Conservation (phyloP, 2,888 invertebrate species). For the Yponomeuta malinellus region DNA sequence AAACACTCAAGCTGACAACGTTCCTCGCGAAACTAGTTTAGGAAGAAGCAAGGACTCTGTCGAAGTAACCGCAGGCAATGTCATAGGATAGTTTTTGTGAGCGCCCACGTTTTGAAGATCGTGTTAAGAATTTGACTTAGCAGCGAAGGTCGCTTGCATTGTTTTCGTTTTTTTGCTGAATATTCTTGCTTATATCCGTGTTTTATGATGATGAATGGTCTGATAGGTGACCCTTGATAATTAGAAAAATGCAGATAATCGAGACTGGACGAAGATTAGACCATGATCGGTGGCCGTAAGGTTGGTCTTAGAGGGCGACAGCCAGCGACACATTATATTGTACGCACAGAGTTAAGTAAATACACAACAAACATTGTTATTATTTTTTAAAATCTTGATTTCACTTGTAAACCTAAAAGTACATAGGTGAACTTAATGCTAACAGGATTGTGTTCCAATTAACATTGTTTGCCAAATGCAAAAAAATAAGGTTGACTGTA, state of each 20-base stretch:
- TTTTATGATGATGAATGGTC: slow-evolving; percentile 6
- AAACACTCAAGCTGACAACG: slow-evolving; percentile 39
- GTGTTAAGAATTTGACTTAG: slow-evolving; percentile 67
- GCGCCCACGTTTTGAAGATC: slow-evolving; percentile 50
- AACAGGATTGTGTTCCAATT: no score
- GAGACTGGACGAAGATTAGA: neutral
- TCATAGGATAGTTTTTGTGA: slow-evolving; percentile 73
- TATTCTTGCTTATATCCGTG: slow-evolving; percentile 9
- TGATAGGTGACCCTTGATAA: slow-evolving; percentile 4
- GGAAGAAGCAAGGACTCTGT: slow-evolving; percentile 43
- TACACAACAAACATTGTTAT: no score
- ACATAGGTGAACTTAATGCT: no score
- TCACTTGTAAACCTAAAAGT: no score
- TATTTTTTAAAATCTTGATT: no score
- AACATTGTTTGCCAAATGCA: no score
- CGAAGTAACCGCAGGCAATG: slow-evolving; percentile 44
- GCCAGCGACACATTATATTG: neutral
- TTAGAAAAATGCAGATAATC: neutral
- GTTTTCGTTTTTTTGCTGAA: slow-evolving; percentile 44
- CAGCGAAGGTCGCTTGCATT: slow-evolving; percentile 65
- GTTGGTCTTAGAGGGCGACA: neutral
- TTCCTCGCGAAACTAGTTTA: slow-evolving; percentile 32
- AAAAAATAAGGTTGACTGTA: no score
- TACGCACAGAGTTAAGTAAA: no score
- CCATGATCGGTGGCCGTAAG: neutral